Base-by-base conservation (phyloP, 2,113 vertebrate genomes). In the Urocynchramus pylzowi region DNA sequence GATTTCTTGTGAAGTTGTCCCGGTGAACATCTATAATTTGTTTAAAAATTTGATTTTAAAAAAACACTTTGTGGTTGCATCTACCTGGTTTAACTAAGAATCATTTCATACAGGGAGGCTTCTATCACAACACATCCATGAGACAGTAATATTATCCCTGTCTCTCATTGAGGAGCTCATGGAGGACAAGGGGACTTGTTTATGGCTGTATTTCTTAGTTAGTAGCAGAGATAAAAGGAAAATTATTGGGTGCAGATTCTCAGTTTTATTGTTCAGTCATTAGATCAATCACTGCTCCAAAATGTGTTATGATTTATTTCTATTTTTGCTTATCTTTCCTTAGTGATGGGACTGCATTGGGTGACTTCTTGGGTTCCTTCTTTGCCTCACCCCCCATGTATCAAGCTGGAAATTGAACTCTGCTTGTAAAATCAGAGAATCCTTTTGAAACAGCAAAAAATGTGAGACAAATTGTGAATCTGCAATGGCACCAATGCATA, bases 241-340 rank as follows among this genome's bases (percentile, higher is more conserved):
- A 89, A 79, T 41, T 10, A 11, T 4, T 6, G 7, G 26, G 4
- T 57, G 41, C 52, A 57, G 26, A 41, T 52, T 33, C 53, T 6
- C 12, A 33, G 6, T 20, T 87, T 50, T 73, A 7, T 53, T 53
- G 15, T 7, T 84, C 23, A 82, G 35, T 11, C 33, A 27, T 56
- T 31, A 75, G 22, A 33, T 5, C 10, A 13, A 14, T 2, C 9
- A 19, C 9, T 0, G 0, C 13, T 16, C 3, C 13, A 37, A 20
- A n/a, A n/a, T 7, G 4, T 31, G 6, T 37, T 35, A 45, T 8
- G 3, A 11, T 33, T 87, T 63, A 27, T 82, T 93, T 76, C 3
- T 41, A 52, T 5, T 31, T 28, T 50, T 81, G 11, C 10, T 75
- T 13, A 24, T 8, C 5, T 84, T 81, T 69, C 16, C 6, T 60